These are phyloP conservation scores for Ramazzottius varieornatus DNA, from an alignment of 2,888 invertebrate species.

Conservation along the genomic window DNA sequence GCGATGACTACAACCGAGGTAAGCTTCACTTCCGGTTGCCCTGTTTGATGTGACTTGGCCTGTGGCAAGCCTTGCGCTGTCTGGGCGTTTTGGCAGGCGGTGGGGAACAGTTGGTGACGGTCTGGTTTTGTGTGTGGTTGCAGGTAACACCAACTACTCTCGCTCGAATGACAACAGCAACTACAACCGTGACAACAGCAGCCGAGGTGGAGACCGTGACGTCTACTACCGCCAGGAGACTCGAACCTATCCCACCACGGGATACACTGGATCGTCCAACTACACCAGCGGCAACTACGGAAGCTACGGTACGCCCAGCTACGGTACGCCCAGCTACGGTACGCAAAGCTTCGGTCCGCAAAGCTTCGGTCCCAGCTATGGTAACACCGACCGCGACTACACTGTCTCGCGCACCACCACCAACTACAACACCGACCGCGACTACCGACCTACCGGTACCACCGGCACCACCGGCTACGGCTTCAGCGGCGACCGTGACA, in stretches of 20 bases:
- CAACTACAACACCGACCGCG: not conserved
- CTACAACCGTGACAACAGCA: too few relatives aligned
- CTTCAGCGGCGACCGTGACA: not conserved
- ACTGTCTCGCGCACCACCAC: not conserved
- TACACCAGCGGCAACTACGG: not conserved
- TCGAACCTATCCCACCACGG: not conserved
- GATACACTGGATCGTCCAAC: not conserved
- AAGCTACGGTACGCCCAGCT: not conserved
- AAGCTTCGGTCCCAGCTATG: not conserved
- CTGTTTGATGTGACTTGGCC: too few relatives aligned
- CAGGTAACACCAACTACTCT: too few relatives aligned
- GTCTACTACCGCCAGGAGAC: not conserved
- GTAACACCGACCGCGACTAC: not conserved
- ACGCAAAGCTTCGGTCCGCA: not conserved
- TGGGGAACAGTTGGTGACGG: too few relatives aligned
- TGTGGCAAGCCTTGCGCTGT: too few relatives aligned
- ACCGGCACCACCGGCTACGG: not conserved
- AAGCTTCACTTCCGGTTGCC: not conserved
- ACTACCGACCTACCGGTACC: not conserved
- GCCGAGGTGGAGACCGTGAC: not conserved
- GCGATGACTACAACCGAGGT: not conserved
- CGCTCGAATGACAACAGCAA: too few relatives aligned
- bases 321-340: not conserved
- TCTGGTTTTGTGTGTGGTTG: too few relatives aligned
- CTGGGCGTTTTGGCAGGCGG: too few relatives aligned